These are phyloP conservation scores for Prunella himalayana DNA, from an alignment of 2,113 vertebrate species.

Conservation along the genomic window DNA sequence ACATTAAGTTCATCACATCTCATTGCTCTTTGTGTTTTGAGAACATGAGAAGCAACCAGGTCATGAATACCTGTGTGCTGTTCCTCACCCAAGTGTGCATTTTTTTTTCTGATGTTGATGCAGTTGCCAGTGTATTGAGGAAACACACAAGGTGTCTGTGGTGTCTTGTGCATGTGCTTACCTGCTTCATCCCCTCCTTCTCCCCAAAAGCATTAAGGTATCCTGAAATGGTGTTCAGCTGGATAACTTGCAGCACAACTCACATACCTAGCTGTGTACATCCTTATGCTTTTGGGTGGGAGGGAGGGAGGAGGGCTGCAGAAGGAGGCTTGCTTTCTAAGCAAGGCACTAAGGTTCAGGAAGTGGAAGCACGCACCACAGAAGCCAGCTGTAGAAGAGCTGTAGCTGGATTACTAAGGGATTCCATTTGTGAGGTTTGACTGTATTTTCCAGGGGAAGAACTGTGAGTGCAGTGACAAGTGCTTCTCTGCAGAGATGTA, in stretches of 20 bases:
- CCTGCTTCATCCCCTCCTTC: not conserved
- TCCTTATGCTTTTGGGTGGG: not conserved
- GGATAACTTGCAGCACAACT: not conserved
- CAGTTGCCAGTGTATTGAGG: not conserved
- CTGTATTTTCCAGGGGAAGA: constrained; percentile 4
- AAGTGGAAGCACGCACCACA: not conserved
- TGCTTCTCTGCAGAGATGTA: not conserved
- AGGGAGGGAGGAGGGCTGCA: not conserved
- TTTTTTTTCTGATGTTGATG: not conserved
- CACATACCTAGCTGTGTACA: not conserved
- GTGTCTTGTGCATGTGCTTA: not conserved
- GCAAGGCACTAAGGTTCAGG: not conserved
- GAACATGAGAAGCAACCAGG: not conserved
- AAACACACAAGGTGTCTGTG: not conserved
- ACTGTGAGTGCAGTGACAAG: not conserved
- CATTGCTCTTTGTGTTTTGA: not conserved
- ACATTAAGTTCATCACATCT: not conserved
- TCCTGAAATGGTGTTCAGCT: not conserved
- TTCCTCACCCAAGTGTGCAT: not conserved
- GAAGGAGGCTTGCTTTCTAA: not conserved
- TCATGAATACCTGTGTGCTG: not conserved
- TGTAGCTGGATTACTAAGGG: not conserved
- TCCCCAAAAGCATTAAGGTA: not conserved
- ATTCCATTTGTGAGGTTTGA: not conserved
- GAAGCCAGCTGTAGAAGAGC: not conserved